A percentile compares a stretch with the other conserved stretches of the same genome.
These are phyloP conservation scores for Zaprionus tsacasi DNA, from an alignment of 1,140 invertebrate genomes.

Conservation along the genomic window DNA sequence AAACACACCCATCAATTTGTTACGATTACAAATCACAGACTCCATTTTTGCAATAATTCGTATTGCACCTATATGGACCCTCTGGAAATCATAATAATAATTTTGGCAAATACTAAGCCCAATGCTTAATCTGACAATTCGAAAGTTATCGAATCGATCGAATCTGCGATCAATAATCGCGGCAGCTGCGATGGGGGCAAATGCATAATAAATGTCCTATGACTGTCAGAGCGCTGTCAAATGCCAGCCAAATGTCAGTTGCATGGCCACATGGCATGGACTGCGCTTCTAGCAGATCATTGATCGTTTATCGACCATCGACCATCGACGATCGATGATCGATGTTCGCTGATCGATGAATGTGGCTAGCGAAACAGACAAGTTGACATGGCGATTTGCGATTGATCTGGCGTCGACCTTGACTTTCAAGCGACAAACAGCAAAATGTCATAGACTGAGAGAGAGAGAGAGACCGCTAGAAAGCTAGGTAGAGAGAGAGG, in stretches of 20 bases:
- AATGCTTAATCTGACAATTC: slow-evolving; percentile 16
- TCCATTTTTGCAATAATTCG: not conserved
- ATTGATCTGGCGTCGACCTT: slow-evolving; percentile 45
- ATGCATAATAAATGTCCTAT: slow-evolving; percentile 72
- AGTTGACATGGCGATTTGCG: slow-evolving; percentile 21
- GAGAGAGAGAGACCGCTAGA: not conserved
- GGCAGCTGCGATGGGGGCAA: slow-evolving; percentile 24
- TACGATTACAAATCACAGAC: not conserved
- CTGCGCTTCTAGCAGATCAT: slow-evolving; percentile 40
- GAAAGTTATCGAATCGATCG: slow-evolving; percentile 9
- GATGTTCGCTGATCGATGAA: slow-evolving; percentile 36
- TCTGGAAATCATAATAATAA: not conserved
- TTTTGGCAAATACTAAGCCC: not conserved
- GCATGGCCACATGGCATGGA: slow-evolving; percentile 51
- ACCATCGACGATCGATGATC: slow-evolving; percentile 24
- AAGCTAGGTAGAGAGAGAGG: not conserved
- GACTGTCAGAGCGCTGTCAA: slow-evolving; percentile 61
- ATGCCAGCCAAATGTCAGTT: slow-evolving; percentile 69
- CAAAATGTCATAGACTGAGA: slow-evolving; percentile 46
- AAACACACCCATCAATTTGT: no score
- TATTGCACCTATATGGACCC: not conserved
- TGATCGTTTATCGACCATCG: slow-evolving; percentile 17
- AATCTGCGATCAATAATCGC: not conserved
- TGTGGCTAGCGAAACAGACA: slow-evolving; percentile 47
- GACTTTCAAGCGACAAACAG: slow-evolving; percentile 61